Base-by-base conservation (phyloP, 2,888 invertebrate genomes). In the Aphidoletes aphidimyza region DNA sequence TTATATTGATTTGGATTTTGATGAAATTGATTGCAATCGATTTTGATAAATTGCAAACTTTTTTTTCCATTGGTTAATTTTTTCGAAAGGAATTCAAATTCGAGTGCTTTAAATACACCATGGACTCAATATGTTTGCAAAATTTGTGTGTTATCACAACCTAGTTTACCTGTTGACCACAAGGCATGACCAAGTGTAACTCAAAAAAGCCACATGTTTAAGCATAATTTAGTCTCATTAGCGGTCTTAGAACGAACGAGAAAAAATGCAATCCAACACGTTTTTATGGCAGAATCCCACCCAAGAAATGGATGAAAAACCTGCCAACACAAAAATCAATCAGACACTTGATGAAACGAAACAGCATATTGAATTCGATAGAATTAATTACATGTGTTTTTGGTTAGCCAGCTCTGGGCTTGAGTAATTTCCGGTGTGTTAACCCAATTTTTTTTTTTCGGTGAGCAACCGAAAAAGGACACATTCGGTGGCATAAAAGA, bases 361-460 rank as follows among this genome's bases (percentile, higher is more conserved):
- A 69, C 69, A 69, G 69, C 69, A 69, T 69, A 69, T 69, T 69
- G 69, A 69, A 69, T 69, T 69, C 69, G 69, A 69, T 69, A 14
- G n/a, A 69, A 69, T 69, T 69, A 69, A 69, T 69, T 69, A 69
- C 69, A 69, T 30, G 69, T 30, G 30, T 30, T 11, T 30, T 69
- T n/a, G 69, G 19, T 14, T 0, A 30, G 69, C 69, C 69, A 69
- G n/a, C 14, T 3, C 14, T 17, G 14, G 30, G 30, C 69, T 14
- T 69, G 69, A 30, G 9, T 69, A 69, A 69, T 69, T 69, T 69
- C 69, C 69, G 69, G 69, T 54, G 69, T n/a, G 30, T 30, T 69
- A 69, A 30, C 69, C 69, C 34, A 69, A 69, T 69, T 69, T 69
- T n/a, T n/a, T n/a, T n/a, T n/a, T n/a, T n/a, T n/a, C n/a, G n/a